Evolutionary conservation across 2,797 vertebrate genomes (phyloP), one percentile per base, ranked within the genome.

Genomic region (Intellagama lesueurii): DNA sequence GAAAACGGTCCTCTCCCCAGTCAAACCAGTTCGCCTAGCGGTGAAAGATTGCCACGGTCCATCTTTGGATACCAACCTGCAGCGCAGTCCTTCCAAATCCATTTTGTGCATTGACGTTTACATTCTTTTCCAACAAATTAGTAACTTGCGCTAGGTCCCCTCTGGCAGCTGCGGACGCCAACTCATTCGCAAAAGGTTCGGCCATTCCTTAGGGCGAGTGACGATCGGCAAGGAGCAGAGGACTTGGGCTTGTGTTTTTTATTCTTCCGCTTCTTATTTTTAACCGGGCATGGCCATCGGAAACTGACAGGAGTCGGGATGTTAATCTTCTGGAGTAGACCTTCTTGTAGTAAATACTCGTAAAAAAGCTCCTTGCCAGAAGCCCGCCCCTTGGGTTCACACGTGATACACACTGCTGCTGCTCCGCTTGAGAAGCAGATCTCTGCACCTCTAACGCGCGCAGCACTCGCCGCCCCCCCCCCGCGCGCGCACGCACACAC

Each of bases 101-200:
- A 96, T 99, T 99, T 89, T 90, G 95, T 92, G 97, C 98, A 98
- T 98, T 98, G 94, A 98, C 98, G 96, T 98, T 96, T 95, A 97
- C 97, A 96, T 98, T 97, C 91, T 93, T 96, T 96, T 98, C 92
- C 95, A 99, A 97, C 95, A 98, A 97, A 95, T 86, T 87, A 95
- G 97, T 94, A 90, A 98, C 97, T 93, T 96, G 92, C 91, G 89
- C 90, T 94, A 98, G 94, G 88, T 99, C 96, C 96, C 99, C 99
- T 91, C 95, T 96, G 94, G 98, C 99, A 97, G 98, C 98, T 92
- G 98, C 98, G 94, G 94, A 97, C 97, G 98, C 94, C 94, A 99
- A 97, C 94, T 96, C 95, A 96, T 99, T 97, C 96, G 93, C 96
- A 93, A 94, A 96, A 94, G 93, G 92, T 90, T 97, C 97, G 96